Evolutionary conservation across 2,797 vertebrate genomes (phyloP).

Genomic region (Lindbergichthys nudifrons): DNA sequence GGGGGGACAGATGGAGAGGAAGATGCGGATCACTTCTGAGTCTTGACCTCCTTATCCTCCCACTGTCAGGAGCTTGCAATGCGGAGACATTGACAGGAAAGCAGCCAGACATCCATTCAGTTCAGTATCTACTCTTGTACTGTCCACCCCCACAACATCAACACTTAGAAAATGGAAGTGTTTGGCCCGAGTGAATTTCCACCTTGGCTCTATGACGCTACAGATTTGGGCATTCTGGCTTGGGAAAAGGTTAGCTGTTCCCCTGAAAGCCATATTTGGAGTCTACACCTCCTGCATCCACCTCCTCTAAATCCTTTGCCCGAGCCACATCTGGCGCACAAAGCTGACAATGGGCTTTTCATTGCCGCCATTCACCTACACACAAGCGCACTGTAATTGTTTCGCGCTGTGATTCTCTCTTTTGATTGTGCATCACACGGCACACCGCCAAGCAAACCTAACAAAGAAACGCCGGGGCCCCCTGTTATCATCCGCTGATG

Average conservation of each 20-base stretch:
- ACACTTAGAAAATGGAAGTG: neutral
- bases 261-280: slow-evolving; percentile 21
- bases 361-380: slow-evolving; percentile 68
- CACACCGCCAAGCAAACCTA: slow-evolving; percentile 48
- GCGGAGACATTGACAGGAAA: slow-evolving; percentile 25
- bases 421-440: slow-evolving; percentile 60
- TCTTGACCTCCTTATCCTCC: slow-evolving; percentile 55
- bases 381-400: slow-evolving; percentile 69
- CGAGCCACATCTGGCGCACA: slow-evolving; percentile 61
- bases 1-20: slow-evolving; percentile 27
- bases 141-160: neutral
- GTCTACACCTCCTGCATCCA: slow-evolving; percentile 36
- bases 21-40: slow-evolving; percentile 26
- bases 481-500: slow-evolving; percentile 53
- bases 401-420: slow-evolving; percentile 59
- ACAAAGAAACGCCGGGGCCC: slow-evolving; percentile 40
- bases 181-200: slow-evolving; percentile 18
- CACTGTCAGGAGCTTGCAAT: slow-evolving; percentile 26
- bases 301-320: slow-evolving; percentile 48
- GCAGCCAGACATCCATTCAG: slow-evolving; percentile 32
- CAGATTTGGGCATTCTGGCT: slow-evolving; percentile 30
- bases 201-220: slow-evolving; percentile 23
- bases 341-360: slow-evolving; percentile 71
- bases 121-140: slow-evolving; percentile 3
- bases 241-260: slow-evolving; percentile 30